A percentile compares a stretch with the other conserved stretches of the same genome.
These are phyloP conservation scores for Macaria liturata DNA, from an alignment of 2,888 invertebrate species.

Conservation along the genomic window DNA sequence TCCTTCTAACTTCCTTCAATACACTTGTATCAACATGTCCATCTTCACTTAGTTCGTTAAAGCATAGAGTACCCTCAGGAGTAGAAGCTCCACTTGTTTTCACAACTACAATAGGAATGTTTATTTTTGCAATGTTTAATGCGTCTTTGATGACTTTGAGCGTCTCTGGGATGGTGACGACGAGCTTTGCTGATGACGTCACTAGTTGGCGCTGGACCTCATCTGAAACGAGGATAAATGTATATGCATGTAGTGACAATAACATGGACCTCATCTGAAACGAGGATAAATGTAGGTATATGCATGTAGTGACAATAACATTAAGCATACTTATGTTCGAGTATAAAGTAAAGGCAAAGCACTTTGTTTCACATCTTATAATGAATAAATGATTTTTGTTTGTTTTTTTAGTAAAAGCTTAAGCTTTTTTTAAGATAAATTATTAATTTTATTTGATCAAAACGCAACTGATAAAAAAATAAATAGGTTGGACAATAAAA, in stretches of 20 bases:
- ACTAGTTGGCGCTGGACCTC: slow-evolving; percentile 87
- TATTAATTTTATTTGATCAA: too few species aligned
- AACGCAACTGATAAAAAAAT: too few species aligned
- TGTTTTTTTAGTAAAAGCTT: too few species aligned
- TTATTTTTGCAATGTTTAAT: slow-evolving; percentile 69
- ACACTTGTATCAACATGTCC: slow-evolving; percentile 80
- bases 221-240: slow-evolving; percentile 74
- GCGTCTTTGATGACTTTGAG: slow-evolving; percentile 75
- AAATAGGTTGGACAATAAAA: too few species aligned
- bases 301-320: too few species aligned
- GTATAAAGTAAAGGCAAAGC: too few species aligned
- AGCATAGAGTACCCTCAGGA: slow-evolving; percentile 80
- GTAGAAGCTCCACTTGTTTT: slow-evolving; percentile 62
- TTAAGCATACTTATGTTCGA: too few species aligned
- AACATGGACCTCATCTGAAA: slow-evolving; percentile 89
- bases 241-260: too few species aligned
- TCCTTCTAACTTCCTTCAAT: slow-evolving; percentile 70
- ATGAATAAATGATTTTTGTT: too few species aligned
- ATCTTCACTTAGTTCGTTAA: slow-evolving; percentile 84
- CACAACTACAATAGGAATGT: slow-evolving; percentile 81
- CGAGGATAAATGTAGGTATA: background rate
- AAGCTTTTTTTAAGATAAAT: too few species aligned
- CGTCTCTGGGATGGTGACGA: slow-evolving; percentile 84
- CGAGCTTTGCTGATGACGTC: slow-evolving; percentile 83
- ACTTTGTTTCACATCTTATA: too few species aligned